Base-by-base conservation (phyloP, 2,888 invertebrate species). In the Agonum fuliginosum region DNA sequence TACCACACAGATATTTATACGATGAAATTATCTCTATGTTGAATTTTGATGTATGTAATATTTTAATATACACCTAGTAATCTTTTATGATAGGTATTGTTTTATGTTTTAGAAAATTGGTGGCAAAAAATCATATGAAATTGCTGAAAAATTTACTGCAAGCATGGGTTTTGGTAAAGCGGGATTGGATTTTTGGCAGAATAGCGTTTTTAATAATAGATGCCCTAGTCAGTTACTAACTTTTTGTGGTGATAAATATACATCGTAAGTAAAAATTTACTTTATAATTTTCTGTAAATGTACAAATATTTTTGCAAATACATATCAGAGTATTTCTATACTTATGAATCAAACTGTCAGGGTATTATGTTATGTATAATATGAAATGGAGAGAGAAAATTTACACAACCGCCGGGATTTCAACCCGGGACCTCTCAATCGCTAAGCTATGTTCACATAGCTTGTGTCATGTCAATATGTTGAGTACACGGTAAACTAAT, bases 1-100 rank as follows among this genome's bases (percentile, higher is more conserved):
- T 91, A 22, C 90, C 91, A n/a, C 88, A 90, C 83, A 89, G 89
- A 6, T 84, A 85, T 78, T 72, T 83, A 14, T 82, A 81, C 34
- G 77, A 83, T 76, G 83, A 84, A 76, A 81, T 83, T 0, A 80
- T 83, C 79, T 78, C 80, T 0, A 81, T 82, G 78, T 73, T 86
- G 12, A 80, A 82, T 78, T 80, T 80, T 48, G 81, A 83, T 78
- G 84, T 84, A 81, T 78, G 67, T 67, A 67, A 37, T 41, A 14
- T 5, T 12, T 19, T 14, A 48, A 17, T n/a, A 48, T 17, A 1
- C 1, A 48, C 17, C 12, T 62, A 12, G 10, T 37, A 1, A 65
- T 70, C 73, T 58, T 54, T 37, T 5, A 34, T 72, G 19, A 51
- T 34, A 46, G 51, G 0, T 76, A 51, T 62, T 17, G 43, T 51